Evolutionary conservation across 2,113 vertebrate genomes (phyloP).

Genomic region (Syngnathoides biaculeatus): DNA sequence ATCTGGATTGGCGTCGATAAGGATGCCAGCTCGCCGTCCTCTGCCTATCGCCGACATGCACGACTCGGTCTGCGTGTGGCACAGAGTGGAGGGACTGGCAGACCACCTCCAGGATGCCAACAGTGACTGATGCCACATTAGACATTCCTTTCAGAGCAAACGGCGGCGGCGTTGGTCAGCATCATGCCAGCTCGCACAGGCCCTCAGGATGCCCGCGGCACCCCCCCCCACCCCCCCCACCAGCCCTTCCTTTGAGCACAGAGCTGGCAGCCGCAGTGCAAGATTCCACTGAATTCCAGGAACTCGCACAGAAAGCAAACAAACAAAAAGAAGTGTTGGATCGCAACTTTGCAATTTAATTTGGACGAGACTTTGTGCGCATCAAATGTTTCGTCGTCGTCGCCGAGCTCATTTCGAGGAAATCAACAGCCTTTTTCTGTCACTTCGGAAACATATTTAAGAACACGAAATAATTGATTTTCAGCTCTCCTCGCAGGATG

Average conservation of each 20-base stretch:
- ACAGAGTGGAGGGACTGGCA: slow-evolving; percentile 59
- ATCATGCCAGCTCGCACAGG: slow-evolving; percentile 48
- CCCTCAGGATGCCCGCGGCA: slow-evolving; percentile 41
- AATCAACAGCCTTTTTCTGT: background rate
- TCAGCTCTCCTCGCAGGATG: background rate
- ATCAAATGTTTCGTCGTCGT: background rate
- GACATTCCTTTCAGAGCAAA: slow-evolving; percentile 66
- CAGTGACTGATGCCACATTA: slow-evolving; percentile 73
- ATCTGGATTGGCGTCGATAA: slow-evolving; percentile 81
- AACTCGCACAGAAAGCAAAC: slow-evolving; percentile 37
- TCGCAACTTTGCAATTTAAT: slow-evolving; percentile 45
- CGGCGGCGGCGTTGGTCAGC: slow-evolving; percentile 45
- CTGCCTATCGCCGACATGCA: slow-evolving; percentile 73
- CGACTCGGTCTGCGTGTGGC: slow-evolving; percentile 40
- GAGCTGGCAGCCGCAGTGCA: slow-evolving; percentile 41
- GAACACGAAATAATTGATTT: background rate
- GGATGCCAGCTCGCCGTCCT: slow-evolving; percentile 66
- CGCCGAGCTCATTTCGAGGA: background rate
- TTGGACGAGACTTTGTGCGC: slow-evolving; percentile 8
- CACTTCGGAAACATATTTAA: background rate
- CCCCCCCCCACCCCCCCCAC: background rate
- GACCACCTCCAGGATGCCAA: slow-evolving; percentile 65
- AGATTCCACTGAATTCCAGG: slow-evolving; percentile 36
- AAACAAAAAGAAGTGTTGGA: slow-evolving; percentile 31
- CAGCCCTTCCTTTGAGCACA: slow-evolving; percentile 33